These are phyloP conservation scores for Leucophenga montana DNA, from an alignment of 2,888 invertebrate genomes.

Conservation along the genomic window DNA sequence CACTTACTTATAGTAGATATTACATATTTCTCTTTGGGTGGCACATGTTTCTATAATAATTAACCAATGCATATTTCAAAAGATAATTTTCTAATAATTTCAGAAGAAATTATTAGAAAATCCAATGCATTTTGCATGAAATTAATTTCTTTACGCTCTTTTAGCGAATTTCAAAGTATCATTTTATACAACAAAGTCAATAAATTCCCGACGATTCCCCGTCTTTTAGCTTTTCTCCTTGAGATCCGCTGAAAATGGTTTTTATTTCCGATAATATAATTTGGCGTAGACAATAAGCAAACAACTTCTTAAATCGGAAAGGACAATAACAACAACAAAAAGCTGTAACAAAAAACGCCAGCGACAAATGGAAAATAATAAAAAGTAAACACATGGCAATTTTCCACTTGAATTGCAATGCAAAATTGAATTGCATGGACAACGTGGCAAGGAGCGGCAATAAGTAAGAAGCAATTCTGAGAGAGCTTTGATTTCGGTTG, in stretches of 20 bases:
- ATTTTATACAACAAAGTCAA: neutral
- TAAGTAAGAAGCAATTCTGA: neutral
- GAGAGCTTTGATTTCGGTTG: no score
- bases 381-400: constrained; percentile 68
- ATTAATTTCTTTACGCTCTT: neutral
- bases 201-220: neutral
- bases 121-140: neutral
- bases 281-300: constrained; percentile 27
- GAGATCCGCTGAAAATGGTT: neutral
- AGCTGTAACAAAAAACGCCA: constrained; percentile 33
- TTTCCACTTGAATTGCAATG: constrained; percentile 66
- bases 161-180: neutral
- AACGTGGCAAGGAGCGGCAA: constrained; percentile 43
- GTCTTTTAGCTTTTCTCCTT: neutral
- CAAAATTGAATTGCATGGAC: constrained; percentile 59
- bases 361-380: constrained; percentile 39
- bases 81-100: no score
- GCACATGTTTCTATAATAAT: no score
- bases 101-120: no score
- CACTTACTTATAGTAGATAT: no score
- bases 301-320: constrained; percentile 32
- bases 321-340: constrained; percentile 24
- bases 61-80: no score
- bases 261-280: constrained; percentile 60
- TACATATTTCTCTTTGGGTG: no score